Base-by-base conservation (phyloP, 2,888 invertebrate species). In the Pyrgus malvae region DNA sequence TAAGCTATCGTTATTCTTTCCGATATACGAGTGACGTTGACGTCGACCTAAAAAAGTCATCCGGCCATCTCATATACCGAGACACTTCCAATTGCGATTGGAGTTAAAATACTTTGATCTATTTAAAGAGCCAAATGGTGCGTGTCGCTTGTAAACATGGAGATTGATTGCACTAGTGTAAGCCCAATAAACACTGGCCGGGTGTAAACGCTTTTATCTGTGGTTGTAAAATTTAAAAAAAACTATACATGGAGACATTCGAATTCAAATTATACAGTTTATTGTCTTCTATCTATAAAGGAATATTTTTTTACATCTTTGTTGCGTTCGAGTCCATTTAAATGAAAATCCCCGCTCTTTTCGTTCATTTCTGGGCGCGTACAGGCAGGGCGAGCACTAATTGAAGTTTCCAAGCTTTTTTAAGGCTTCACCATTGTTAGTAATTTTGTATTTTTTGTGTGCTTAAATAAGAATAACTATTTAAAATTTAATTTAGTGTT, bases 51-150 rank as follows among this genome's bases (percentile, higher is more conserved):
- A 53, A 58, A 58, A 55, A 41, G 29, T 76, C 77, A 81, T 78
- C 80, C 79, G 82, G 79, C 74, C 23, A 3, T 23, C 4, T 80
- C 78, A 61, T 71, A 64, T 77, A n/a, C 74, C 72, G 69, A 72
- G 69, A 68, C 70, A 68, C 67, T 71, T 66, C 67, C 68, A 70
- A 74, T 79, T 66, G 68, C 69, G 68, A 78, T 78, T 76, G 68
- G 67, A 62, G 63, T 68, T 69, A 64, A 55, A 67, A 63, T 65
- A 72, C 83, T 83, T 86, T 87, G 86, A 87, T 88, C 88, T 87
- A 86, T 86, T 86, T 73, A 66, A 61, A 69, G 74, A 70, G 63
- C 69, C 78, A 78, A 83, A 80, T 75, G 80, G 76, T 71, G 69
- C 71, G 65, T 68, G 72, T 78, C 77, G 70, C 61, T 68, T 63